Evolutionary conservation across 1,140 invertebrate species (phyloP).

Genomic region (Sycophila sp.): DNA sequence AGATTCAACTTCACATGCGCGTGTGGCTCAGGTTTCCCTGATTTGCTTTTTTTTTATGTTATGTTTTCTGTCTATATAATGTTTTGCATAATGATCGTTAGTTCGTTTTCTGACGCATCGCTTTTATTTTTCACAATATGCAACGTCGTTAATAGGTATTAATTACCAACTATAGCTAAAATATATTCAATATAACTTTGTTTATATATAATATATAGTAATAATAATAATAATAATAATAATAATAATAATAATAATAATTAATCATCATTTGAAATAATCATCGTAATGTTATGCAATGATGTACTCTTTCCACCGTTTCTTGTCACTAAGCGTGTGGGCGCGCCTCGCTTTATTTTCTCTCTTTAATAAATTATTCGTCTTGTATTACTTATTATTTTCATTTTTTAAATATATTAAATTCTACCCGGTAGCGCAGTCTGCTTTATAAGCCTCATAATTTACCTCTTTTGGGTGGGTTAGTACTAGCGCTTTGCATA

Average conservation of each 20-base stretch:
- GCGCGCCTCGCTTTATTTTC: constrained; percentile 22
- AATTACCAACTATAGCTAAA: constrained; percentile 65
- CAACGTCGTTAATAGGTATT: constrained; percentile 64
- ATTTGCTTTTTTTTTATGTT: not conserved
- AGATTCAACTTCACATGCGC: constrained; percentile 10
- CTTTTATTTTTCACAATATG: constrained; percentile 52
- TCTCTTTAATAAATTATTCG: constrained; percentile 56
- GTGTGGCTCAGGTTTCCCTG: not conserved
- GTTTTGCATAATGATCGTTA: constrained; percentile 5
- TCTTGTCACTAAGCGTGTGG: constrained; percentile 2
- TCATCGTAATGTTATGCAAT: constrained; percentile 33
- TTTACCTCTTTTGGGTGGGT: constrained; percentile 45
- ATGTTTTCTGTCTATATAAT: constrained; percentile 2
- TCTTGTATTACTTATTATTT: constrained; percentile 50
- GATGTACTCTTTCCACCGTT: constrained; percentile 16
- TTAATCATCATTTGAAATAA: constrained; percentile 45
- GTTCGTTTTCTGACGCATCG: constrained; percentile 51
- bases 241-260: constrained; percentile 46
- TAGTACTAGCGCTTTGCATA: too few species aligned
- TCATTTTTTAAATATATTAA: constrained; percentile 55
- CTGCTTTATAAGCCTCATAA: constrained; percentile 66
- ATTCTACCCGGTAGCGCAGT: constrained; percentile 65
- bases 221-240: constrained; percentile 50
- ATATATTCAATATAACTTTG: constrained; percentile 66
- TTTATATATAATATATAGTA: constrained; percentile 62